phyloP scores from a whole-genome alignment of 2,888 invertebrate genomes.

The Gari tellinella region DNA sequence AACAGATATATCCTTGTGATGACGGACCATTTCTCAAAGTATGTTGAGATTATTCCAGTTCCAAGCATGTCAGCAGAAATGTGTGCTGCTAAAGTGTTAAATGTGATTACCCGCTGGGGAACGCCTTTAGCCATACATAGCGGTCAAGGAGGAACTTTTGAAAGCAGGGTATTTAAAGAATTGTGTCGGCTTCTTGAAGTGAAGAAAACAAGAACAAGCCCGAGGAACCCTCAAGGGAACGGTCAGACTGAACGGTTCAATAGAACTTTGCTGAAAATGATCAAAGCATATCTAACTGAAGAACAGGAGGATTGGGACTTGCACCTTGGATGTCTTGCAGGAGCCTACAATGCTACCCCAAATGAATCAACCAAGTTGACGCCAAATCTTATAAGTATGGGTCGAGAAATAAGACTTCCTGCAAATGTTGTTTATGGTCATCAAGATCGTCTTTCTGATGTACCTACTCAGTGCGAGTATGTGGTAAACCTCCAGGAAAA shows the following conservation, averaged over 20 bases:
- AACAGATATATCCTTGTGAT: constrained; percentile 38
- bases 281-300: constrained; percentile 37
- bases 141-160: constrained; percentile 19
- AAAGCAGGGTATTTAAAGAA: constrained; percentile 18
- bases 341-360: constrained; percentile 33
- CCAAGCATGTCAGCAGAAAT: constrained; percentile 34
- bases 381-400: constrained; percentile 37
- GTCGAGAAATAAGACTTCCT: constrained; percentile 29
- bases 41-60: constrained; percentile 30
- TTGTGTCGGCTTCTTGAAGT: constrained; percentile 15
- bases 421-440: constrained; percentile 25
- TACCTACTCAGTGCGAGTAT: too few relatives aligned
- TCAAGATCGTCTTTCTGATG: too few relatives aligned
- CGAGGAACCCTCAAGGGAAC: constrained; percentile 38
- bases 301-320: constrained; percentile 52
- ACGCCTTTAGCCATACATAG: constrained; percentile 27
- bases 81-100: constrained; percentile 24
- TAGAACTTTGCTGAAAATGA: constrained; percentile 29
- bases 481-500: constrained; percentile 17
- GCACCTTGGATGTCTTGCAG: constrained; percentile 23
- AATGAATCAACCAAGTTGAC: constrained; percentile 37
- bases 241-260: constrained; percentile 42
- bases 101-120: constrained; percentile 41
- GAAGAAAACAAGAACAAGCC: constrained; percentile 22
- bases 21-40: constrained; percentile 48